Evolutionary conservation across 2,113 vertebrate species (phyloP).

Genomic region (Acanthochromis polyacanthus): DNA sequence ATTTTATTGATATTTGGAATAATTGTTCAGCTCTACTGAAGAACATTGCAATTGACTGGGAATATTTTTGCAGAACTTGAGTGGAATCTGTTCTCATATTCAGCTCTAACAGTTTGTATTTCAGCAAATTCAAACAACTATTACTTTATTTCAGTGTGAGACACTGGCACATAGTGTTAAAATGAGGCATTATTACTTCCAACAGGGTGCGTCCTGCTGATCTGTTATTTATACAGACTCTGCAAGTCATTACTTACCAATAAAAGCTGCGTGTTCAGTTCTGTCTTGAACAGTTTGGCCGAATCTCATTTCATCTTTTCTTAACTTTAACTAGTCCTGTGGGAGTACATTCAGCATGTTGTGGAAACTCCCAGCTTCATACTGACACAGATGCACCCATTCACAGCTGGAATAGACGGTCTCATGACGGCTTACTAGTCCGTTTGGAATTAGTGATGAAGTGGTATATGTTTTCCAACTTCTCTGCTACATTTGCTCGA

Average conservation of each 20-base stretch:
- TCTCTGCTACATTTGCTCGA: not conserved
- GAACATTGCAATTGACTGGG: too few species aligned
- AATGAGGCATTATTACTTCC: not conserved
- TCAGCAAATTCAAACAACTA: not conserved
- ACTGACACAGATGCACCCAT: constrained; percentile 30
- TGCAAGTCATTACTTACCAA: not conserved
- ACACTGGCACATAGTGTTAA: not conserved
- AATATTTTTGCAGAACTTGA: not conserved
- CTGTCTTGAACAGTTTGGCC: not conserved
- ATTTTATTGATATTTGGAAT: too few species aligned
- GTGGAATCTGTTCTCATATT: constrained; percentile 17
- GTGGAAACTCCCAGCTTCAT: constrained; percentile 1
- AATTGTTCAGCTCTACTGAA: too few species aligned
- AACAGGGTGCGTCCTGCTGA: constrained; percentile 3
- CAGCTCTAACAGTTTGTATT: not conserved
- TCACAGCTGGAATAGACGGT: constrained; percentile 31
- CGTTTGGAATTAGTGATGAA: not conserved
- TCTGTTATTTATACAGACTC: not conserved
- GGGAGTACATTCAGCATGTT: constrained; percentile 26
- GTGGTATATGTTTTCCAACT: not conserved
- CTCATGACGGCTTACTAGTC: constrained; percentile 6
- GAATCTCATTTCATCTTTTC: not conserved
- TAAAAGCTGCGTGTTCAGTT: constrained; percentile 6
- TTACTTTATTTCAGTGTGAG: constrained; percentile 10
- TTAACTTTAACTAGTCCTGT: constrained; percentile 19